Conservation (phyloP, 2,113 vertebrate species). For the Elaphurus davidianus region DNA sequence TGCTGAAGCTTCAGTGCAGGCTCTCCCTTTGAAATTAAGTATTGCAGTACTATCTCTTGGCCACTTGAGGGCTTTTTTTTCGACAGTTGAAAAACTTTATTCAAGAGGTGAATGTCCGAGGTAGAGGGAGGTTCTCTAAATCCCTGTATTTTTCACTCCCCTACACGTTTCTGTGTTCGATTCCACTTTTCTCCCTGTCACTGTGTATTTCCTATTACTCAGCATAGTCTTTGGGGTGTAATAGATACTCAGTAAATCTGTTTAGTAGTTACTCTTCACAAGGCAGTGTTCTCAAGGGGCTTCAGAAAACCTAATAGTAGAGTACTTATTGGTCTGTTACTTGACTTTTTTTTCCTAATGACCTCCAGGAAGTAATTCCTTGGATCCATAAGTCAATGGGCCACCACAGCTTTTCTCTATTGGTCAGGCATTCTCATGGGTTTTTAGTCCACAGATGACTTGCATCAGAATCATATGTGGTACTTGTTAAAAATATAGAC, state of each 20-base stretch:
- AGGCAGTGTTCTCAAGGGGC: not conserved
- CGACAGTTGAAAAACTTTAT: not conserved
- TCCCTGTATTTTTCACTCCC: not conserved
- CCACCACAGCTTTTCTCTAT: not conserved
- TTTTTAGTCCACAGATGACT: not conserved
- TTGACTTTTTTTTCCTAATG: not conserved
- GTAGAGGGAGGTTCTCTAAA: not conserved
- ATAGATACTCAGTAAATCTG: not conserved
- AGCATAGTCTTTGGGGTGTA: not conserved
- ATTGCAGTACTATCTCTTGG: not conserved
- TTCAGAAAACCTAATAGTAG: not conserved
- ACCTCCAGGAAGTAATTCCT: not conserved
- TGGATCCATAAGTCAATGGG: not conserved
- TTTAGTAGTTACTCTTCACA: not conserved
- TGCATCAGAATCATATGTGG: not conserved
- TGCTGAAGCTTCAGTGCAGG: not conserved
- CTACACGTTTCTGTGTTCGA: not conserved
- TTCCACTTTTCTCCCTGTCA: not conserved
- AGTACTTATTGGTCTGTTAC: not conserved
- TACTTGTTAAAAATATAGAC: not conserved
- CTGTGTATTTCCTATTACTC: not conserved
- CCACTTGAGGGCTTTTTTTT: slow-evolving; percentile 28
- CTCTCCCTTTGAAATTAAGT: not conserved
- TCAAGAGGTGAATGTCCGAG: not conserved
- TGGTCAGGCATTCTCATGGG: not conserved